phyloP scores from a whole-genome alignment of 1,140 invertebrate species.

The Brachionus rubens region DNA sequence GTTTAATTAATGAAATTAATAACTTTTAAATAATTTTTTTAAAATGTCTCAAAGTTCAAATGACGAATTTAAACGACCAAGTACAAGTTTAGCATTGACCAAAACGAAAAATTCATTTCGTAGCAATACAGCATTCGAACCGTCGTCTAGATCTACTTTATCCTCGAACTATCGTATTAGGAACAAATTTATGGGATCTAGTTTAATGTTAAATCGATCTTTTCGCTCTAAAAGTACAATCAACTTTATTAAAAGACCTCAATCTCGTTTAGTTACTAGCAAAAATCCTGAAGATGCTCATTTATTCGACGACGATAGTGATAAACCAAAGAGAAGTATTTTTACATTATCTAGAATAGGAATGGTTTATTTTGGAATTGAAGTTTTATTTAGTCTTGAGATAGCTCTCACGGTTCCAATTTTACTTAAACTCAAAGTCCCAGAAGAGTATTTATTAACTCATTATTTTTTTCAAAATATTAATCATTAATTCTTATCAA shows the following conservation, averaged over 20 bases:
- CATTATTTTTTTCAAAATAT: background rate
- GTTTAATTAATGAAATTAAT: too few relatives aligned
- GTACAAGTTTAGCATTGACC: too few relatives aligned
- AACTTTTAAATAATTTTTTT: too few relatives aligned
- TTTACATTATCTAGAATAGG: conserved; percentile 19
- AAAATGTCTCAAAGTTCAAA: too few relatives aligned
- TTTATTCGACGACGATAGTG: background rate
- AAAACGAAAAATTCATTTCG: background rate
- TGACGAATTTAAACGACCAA: too few relatives aligned
- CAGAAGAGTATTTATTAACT: conserved; percentile 27
- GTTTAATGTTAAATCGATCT: background rate
- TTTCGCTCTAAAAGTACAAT: conserved; percentile 7
- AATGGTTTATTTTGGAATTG: conserved; percentile 42
- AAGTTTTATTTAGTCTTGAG: conserved; percentile 34
- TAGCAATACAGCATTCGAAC: conserved; percentile 1
- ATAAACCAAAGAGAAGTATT: conserved; percentile 33
- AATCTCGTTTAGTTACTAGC: background rate
- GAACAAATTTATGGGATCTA: conserved; percentile 1
- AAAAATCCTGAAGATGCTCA: conserved; percentile 1
- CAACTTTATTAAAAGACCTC: conserved; percentile 29
- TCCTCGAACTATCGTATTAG: background rate
- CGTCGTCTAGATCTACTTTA: background rate
- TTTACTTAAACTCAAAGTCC: conserved; percentile 26
- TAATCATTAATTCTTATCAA: background rate
- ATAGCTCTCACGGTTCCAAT: conserved; percentile 41